phyloP scores from a whole-genome alignment of 2,113 vertebrate genomes.

The Nasalis larvatus region DNA sequence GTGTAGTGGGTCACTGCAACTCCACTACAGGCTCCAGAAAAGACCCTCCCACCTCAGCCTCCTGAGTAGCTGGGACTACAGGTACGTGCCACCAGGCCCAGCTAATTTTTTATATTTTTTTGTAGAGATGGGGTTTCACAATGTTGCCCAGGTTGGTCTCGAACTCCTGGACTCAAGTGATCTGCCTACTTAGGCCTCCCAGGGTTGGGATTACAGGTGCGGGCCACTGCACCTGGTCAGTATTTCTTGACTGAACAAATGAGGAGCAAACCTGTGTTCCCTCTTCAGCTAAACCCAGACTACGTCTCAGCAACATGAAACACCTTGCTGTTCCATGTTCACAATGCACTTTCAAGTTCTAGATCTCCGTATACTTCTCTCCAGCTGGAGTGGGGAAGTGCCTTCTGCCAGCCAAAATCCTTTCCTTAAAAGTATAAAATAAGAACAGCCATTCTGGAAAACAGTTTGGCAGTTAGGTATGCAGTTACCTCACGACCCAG shows the following conservation, averaged over 20 bases:
- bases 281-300: conserved; percentile 21
- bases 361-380: background rate
- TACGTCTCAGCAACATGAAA: background rate
- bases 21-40: no score
- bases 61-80: no score
- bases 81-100: no score
- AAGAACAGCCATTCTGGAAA: background rate
- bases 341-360: background rate
- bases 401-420: background rate
- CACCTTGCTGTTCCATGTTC: background rate
- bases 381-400: background rate
- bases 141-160: no score
- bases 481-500: background rate
- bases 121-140: no score
- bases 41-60: no score
- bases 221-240: no score
- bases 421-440: conserved; percentile 14
- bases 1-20: no score
- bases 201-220: no score
- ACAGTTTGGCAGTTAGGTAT: background rate
- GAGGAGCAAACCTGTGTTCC: background rate
- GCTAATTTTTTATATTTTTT: no score
- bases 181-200: no score
- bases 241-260: background rate
- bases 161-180: no score